These are phyloP conservation scores for Microcebus griseorufus DNA, from an alignment of 2,113 vertebrate genomes.

Conservation along the genomic window DNA sequence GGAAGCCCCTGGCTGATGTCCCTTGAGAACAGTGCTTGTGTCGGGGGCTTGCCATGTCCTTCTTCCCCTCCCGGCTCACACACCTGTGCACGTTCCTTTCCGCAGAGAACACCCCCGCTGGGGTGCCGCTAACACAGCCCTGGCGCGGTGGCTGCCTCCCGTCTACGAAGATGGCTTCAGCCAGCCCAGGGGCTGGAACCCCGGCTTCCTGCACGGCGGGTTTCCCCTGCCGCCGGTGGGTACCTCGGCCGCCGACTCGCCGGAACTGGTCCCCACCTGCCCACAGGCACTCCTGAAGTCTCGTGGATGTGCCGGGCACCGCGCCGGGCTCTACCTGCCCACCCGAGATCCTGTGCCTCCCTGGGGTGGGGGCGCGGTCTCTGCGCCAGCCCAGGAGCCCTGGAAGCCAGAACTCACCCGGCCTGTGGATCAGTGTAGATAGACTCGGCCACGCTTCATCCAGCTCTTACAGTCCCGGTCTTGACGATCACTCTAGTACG, in stretches of 20 bases:
- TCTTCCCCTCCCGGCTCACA: not conserved
- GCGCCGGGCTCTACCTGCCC: too few species aligned
- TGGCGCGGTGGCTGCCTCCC: constrained; percentile 95
- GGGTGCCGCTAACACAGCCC: constrained; percentile 92
- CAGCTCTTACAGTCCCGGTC: accelerated
- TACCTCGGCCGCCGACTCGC: accelerated
- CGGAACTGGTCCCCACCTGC: accelerated
- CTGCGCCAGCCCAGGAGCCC: too few species aligned
- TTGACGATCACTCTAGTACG: not conserved
- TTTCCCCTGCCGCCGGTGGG: constrained; percentile 92
- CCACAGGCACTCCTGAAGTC: too few species aligned
- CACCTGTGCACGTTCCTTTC: not conserved
- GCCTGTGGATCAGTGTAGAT: accelerated
- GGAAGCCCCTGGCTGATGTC: accelerated
- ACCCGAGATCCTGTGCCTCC: too few species aligned
- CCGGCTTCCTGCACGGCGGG: constrained; percentile 85
- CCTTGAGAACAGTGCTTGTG: accelerated
- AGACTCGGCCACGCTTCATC: not conserved
- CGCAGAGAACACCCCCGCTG: constrained; percentile 91
- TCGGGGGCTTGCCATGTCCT: accelerated
- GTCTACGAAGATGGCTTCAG: constrained; percentile 93
- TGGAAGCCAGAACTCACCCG: accelerated
- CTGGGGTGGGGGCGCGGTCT: too few species aligned
- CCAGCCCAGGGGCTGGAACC: constrained; percentile 95
- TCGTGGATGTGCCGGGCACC: too few species aligned